Conservation (phyloP, 2,888 invertebrate genomes). For the Catocala sponsa region DNA sequence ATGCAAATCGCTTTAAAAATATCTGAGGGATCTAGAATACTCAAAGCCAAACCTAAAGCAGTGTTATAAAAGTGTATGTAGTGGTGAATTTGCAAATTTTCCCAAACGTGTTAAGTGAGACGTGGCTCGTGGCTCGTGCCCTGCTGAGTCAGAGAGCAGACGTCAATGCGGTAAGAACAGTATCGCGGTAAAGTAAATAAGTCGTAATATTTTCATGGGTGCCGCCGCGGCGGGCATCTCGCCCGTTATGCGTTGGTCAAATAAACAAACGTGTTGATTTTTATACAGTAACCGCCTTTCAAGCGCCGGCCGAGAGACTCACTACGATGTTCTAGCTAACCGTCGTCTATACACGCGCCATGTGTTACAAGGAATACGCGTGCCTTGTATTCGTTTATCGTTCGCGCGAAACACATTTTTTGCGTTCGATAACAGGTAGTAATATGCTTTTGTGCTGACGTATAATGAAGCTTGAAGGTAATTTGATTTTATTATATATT, state of each 20-base stretch:
- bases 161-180: slow-evolving; percentile 77
- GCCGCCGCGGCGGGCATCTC: slow-evolving; percentile 77
- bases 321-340: slow-evolving; percentile 67
- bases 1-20: too few relatives aligned
- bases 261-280: slow-evolving; percentile 85
- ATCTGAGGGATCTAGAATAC: background rate
- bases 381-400: slow-evolving; percentile 33
- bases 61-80: slow-evolving; percentile 1
- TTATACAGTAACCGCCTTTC: slow-evolving; percentile 79
- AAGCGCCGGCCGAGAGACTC: slow-evolving; percentile 61
- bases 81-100: slow-evolving; percentile 40
- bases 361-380: slow-evolving; percentile 37
- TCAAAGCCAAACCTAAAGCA: background rate
- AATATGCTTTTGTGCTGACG: slow-evolving; percentile 10
- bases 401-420: slow-evolving; percentile 27
- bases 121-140: slow-evolving; percentile 57
- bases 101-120: slow-evolving; percentile 50
- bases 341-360: slow-evolving; percentile 47
- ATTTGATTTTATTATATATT: background rate
- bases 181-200: slow-evolving; percentile 82
- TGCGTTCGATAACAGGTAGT: slow-evolving; percentile 9
- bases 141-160: slow-evolving; percentile 67
- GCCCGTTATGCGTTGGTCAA: slow-evolving; percentile 78
- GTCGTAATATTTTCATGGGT: slow-evolving; percentile 85
- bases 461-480: slow-evolving; percentile 11